phyloP scores from a whole-genome alignment of 2,113 vertebrate genomes.

The Catharus minimus region DNA sequence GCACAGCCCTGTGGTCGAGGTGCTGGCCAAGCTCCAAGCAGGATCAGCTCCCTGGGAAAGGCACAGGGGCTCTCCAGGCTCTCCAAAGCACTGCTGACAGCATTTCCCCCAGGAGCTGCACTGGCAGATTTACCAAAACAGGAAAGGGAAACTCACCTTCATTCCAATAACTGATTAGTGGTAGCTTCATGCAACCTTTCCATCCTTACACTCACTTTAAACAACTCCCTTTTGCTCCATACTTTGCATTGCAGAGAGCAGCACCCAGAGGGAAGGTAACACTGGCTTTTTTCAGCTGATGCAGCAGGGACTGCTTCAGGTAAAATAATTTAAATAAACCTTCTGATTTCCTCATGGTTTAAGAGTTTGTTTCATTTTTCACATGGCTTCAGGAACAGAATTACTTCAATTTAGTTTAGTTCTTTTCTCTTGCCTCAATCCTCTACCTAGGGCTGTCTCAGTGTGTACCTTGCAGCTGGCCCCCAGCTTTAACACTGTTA shows the following conservation, averaged over 20 bases:
- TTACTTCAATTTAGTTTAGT: background rate
- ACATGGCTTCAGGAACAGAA: background rate
- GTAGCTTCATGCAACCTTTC: background rate
- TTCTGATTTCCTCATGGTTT: background rate
- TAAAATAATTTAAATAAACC: background rate
- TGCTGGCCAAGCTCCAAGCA: background rate
- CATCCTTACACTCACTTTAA: background rate
- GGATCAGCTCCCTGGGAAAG: background rate
- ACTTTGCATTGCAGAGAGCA: background rate
- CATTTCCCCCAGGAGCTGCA: fast-evolving
- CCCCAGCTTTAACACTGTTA: background rate
- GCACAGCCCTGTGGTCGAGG: fast-evolving
- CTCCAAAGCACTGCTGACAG: background rate
- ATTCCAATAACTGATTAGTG: fast-evolving
- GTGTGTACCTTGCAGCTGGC: background rate
- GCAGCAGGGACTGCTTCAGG: background rate
- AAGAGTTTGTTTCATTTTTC: background rate
- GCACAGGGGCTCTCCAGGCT: background rate
- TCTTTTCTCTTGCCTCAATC: background rate
- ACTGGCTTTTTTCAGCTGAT: background rate
- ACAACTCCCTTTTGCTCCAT: background rate
- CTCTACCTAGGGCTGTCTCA: background rate
- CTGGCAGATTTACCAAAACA: background rate
- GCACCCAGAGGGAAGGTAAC: background rate
- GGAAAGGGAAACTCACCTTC: background rate